Base-by-base conservation (phyloP, 2,797 vertebrate species). In the Centropyge bicolor region DNA sequence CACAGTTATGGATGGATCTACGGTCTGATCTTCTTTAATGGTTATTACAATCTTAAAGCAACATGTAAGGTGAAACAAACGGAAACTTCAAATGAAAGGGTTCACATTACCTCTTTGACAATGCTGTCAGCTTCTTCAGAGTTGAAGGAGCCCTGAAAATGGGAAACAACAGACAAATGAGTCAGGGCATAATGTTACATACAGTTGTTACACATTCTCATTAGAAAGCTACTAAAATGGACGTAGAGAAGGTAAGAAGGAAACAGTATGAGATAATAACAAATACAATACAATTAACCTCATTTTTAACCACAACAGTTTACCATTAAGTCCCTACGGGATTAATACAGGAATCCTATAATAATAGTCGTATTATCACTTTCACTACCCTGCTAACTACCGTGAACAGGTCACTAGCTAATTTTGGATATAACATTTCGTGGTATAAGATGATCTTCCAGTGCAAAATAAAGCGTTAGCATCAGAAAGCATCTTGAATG, bases 101-200 rank as follows among this genome's bases (percentile, higher is more conserved):
- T 7, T 46, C 10, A 31, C 3, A 0, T 86, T 93, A 99, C 98
- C 95, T 99, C 97, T 91, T 98, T 99, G 38, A 99, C 95, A 12
- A 96, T 92, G 88, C 80, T 95, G 51, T 97, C 97, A 4, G 96
- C 96, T 89, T 98, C 98, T 71, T 98, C 97, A 24, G 95, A 92
- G 87, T 91, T 97, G 86, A 99, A 99, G 56, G 95, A 94, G 86
- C 95, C 92, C 98, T 98, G 90, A 24, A 90, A 91, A 67, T 19
- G 19, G 19, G 1, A 63, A 31, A 63, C 1, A 68, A 38, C 2
- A 67, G 2, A 59, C 12, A 48, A 9, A 20, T 17, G 3, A 76
- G 13, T 51, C 19, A 63, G 7, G 3, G 19, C 20, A 46, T 8
- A 16, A 38, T 8, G 46, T 17, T 4, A 41, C 27, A 65, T 19